Conservation (phyloP, 2,888 invertebrate genomes). For the Latrodectus elegans region DNA sequence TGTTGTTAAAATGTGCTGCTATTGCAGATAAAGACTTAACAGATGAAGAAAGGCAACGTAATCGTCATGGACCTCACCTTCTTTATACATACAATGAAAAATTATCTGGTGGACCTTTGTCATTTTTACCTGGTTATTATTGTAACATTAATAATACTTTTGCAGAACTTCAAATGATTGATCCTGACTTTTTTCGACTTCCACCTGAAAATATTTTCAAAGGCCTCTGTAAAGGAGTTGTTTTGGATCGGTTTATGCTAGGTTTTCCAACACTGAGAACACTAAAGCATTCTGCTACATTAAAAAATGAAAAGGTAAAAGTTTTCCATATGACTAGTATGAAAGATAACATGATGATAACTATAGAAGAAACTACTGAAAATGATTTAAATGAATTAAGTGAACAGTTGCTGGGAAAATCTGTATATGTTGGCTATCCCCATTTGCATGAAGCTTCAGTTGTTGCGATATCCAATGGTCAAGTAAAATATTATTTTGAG, state of each 20-base stretch:
- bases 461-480: conserved; percentile 80
- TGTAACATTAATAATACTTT: conserved; percentile 74
- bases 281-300: conserved; percentile 80
- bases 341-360: conserved; percentile 85
- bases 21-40: conserved; percentile 81
- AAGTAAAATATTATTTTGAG: conserved; percentile 70
- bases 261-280: conserved; percentile 95
- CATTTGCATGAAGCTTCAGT: conserved; percentile 88
- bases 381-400: conserved; percentile 77
- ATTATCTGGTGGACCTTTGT: conserved; percentile 77
- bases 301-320: conserved; percentile 69
- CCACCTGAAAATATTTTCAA: conserved; percentile 70
- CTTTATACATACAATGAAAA: conserved; percentile 79
- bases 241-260: conserved; percentile 84
- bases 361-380: conserved; percentile 41
- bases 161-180: conserved; percentile 75
- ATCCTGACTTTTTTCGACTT: conserved; percentile 74
- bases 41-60: conserved; percentile 83
- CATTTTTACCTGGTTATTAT: conserved; percentile 73
- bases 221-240: conserved; percentile 77
- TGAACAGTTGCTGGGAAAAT: conserved; percentile 81
- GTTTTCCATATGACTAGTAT: conserved; percentile 91
- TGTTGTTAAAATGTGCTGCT: conserved; percentile 85
- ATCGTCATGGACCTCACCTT: conserved; percentile 90
- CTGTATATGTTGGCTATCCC: conserved; percentile 92